phyloP scores from a whole-genome alignment of 2,797 vertebrate genomes.

The Discoglossus pictus region DNA sequence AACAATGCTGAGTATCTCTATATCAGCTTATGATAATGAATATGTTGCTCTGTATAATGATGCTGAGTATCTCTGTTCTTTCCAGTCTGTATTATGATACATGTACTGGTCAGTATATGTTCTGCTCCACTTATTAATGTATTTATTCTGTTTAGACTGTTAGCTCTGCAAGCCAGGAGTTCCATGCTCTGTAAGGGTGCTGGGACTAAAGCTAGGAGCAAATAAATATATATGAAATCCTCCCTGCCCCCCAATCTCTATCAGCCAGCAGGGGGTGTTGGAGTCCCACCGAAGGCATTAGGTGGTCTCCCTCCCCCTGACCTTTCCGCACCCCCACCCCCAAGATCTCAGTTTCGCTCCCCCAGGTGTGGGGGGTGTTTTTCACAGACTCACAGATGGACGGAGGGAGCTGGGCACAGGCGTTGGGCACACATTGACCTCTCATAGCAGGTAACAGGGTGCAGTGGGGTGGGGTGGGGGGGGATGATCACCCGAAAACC shows the following conservation, averaged over 20 bases:
- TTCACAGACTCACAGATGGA: slow-evolving; percentile 18
- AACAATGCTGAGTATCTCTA: too few relatives aligned
- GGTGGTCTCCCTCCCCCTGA: slow-evolving; percentile 27
- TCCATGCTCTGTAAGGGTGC: too few relatives aligned
- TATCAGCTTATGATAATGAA: too few relatives aligned
- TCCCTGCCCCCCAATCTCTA: background rate
- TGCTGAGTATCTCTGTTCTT: too few relatives aligned
- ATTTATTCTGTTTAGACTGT: too few relatives aligned
- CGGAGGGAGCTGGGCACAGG: slow-evolving; percentile 28
- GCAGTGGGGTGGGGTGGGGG: too few relatives aligned
- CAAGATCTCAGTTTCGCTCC: slow-evolving; percentile 37
- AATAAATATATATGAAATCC: background rate
- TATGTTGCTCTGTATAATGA: too few relatives aligned
- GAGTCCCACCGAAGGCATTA: slow-evolving; percentile 14
- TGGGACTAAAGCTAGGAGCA: too few relatives aligned
- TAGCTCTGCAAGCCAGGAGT: too few relatives aligned
- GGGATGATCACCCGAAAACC: background rate
- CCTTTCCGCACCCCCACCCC: slow-evolving; percentile 32
- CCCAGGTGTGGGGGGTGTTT: slow-evolving; percentile 44
- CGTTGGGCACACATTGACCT: slow-evolving; percentile 11
- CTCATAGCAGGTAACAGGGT: slow-evolving; percentile 31
- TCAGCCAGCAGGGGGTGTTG: slow-evolving; percentile 40
- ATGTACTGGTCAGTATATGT: too few relatives aligned
- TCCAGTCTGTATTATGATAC: too few relatives aligned
- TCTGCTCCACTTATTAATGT: too few relatives aligned